A percentile compares a stretch with the other conserved stretches of the same genome.
phyloP scores from a whole-genome alignment of 2,797 vertebrate genomes.

The Danionella dracula region DNA sequence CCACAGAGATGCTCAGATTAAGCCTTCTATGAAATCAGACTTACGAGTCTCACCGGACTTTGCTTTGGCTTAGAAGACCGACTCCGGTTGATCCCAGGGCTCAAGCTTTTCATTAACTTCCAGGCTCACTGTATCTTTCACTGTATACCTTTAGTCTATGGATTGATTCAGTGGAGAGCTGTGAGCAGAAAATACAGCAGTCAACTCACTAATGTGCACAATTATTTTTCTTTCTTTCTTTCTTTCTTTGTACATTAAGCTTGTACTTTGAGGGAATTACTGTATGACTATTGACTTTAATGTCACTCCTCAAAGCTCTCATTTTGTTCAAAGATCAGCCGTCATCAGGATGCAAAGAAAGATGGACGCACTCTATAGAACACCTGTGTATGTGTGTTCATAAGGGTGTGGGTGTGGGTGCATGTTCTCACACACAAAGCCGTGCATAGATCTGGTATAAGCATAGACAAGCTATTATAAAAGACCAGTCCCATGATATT shows the following conservation, averaged over 20 bases:
- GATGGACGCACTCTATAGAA: constrained; percentile 30
- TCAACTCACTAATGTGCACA: constrained; percentile 46
- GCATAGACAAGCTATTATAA: constrained; percentile 7
- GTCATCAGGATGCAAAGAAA: constrained; percentile 39
- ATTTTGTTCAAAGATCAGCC: constrained; percentile 49
- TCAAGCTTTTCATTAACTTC: constrained; percentile 49
- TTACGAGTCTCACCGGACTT: constrained; percentile 60
- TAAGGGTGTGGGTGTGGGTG: constrained; percentile 8
- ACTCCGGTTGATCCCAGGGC: constrained; percentile 31
- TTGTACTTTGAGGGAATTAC: constrained; percentile 59
- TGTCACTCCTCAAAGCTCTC: constrained; percentile 34
- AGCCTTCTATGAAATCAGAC: constrained; percentile 59
- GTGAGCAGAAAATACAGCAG: constrained; percentile 27
- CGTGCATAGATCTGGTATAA: constrained; percentile 10
- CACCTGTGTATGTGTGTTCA: constrained; percentile 39
- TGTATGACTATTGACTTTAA: constrained; percentile 56
- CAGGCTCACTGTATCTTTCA: constrained; percentile 38
- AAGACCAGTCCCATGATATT: background rate
- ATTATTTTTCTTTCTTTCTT: constrained; percentile 13
- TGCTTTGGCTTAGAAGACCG: constrained; percentile 46
- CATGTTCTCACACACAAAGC: background rate
- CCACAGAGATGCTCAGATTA: constrained; percentile 53
- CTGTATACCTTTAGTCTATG: background rate
- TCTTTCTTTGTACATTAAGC: constrained; percentile 39
- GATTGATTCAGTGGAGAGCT: background rate